These are phyloP conservation scores for Prionailurus viverrinus DNA, from an alignment of 2,113 vertebrate species.

Conservation along the genomic window DNA sequence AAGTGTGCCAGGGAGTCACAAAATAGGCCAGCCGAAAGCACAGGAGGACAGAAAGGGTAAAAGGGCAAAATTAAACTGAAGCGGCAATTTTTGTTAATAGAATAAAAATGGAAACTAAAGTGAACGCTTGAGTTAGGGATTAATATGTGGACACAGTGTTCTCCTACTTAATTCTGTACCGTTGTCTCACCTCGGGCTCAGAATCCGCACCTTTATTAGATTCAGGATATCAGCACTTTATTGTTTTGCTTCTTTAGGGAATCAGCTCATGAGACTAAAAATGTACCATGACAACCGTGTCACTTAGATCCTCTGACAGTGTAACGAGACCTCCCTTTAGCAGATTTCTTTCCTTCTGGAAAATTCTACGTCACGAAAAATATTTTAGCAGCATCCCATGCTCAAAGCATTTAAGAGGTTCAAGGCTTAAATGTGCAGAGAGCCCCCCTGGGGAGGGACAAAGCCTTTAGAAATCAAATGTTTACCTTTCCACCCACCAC, in stretches of 20 bases:
- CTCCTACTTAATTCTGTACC: not conserved
- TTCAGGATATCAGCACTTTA: not conserved
- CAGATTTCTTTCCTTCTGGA: not conserved
- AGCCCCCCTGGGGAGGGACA: not conserved
- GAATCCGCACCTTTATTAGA: accelerated
- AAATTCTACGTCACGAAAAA: not conserved
- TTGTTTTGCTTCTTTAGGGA: no score
- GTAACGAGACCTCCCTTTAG: not conserved
- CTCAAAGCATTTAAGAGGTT: accelerated
- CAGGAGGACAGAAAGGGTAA: not conserved
- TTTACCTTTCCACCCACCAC: accelerated
- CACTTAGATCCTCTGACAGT: not conserved
- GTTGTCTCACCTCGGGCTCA: accelerated
- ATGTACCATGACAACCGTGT: not conserved
- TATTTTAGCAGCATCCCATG: not conserved
- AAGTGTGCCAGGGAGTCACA: not conserved
- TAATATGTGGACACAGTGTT: accelerated
- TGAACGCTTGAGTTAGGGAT: not conserved
- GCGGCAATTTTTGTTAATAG: not conserved
- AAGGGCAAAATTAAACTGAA: not conserved
- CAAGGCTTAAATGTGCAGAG: accelerated
- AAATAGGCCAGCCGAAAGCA: not conserved
- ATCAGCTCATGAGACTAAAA: not conserved
- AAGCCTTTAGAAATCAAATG: not conserved
- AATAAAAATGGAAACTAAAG: not conserved